A percentile compares a stretch with the other conserved stretches of the same genome.
phyloP scores from a whole-genome alignment of 2,113 vertebrate species.

The Mastomys coucha region DNA sequence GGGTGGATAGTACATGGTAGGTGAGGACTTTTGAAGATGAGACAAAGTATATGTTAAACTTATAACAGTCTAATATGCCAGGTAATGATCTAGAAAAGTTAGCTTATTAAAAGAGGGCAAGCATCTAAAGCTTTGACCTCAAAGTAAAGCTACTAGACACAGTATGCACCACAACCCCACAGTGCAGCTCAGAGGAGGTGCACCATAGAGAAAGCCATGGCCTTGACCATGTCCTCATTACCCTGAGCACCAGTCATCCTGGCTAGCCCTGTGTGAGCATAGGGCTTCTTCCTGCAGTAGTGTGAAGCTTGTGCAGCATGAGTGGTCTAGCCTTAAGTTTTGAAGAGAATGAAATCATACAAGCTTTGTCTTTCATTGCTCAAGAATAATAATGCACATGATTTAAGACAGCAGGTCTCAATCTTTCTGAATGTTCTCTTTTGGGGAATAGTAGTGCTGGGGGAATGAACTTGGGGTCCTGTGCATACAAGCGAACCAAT shows the following conservation, averaged over 20 bases:
- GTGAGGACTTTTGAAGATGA: neutral
- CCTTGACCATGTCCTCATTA: fast-evolving
- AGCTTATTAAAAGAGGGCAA: neutral
- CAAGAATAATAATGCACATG: neutral
- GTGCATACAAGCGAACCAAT: neutral
- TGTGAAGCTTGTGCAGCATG: fast-evolving
- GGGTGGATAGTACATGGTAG: neutral
- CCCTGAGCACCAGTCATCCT: no score
- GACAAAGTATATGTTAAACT: no score
- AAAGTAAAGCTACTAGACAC: neutral
- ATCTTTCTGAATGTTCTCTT: neutral
- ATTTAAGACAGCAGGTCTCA: neutral
- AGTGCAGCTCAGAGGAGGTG: neutral
- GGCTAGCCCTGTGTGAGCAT: fast-evolving
- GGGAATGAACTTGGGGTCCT: neutral
- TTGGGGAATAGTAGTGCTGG: neutral
- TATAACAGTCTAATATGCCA: neutral
- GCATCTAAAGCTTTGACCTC: neutral
- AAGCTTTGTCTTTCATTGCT: neutral
- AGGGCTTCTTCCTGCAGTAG: fast-evolving
- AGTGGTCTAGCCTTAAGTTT: neutral
- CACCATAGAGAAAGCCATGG: neutral
- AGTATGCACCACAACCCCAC: neutral
- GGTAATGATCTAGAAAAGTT: neutral
- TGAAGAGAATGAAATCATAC: fast-evolving